Base-by-base conservation (phyloP, 2,113 vertebrate species). In the Sphaerodactylus townsendi region DNA sequence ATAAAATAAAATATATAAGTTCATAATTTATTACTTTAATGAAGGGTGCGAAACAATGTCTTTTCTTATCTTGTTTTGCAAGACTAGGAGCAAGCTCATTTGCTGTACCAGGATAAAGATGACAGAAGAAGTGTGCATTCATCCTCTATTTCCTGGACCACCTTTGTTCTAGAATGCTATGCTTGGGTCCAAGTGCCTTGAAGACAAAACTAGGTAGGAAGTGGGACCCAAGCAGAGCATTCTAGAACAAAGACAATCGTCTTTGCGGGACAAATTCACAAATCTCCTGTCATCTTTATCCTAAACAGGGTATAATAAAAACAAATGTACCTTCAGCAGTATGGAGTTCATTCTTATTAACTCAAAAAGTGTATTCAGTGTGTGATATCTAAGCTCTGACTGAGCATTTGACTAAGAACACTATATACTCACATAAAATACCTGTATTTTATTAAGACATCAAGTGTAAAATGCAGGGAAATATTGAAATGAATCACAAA, bases 401-500 rank as follows among this genome's bases (percentile, higher is more conserved):
- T 79, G 7, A n/a, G 15, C 59, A 65, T 33, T 39, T 39, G n/a
- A 46, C 41, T 80, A 39, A 83, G 66, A 85, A 87, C 86, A 85
- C 5, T n/a, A 74, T 8, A 81, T 65, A 17, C 9, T 39, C 8
- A 66, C 65, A 44, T 69, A 76, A 87, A 89, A 87, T 13, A 86
- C 35, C 46, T 81, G 19, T 35, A 68, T 82, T 76, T 75, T 79
- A 74, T 44, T 50, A 79, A 44, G 74, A 56, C 87, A 85, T 88
- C 83, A 89, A 86, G 87, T 30, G 7, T 6, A 90, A 90, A 91
- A 86, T 28, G 11, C 17, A 77, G 35, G 30, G 10, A 86, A 64
- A 90, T 89, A 77, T 19, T 86, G 72, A 90, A 87, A 89, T 83
- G 0, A 85, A 85, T 82, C 80, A 85, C 65, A 86, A 86, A 68